Base-by-base conservation (phyloP, 2,888 invertebrate genomes). In the Bugula neritina region DNA sequence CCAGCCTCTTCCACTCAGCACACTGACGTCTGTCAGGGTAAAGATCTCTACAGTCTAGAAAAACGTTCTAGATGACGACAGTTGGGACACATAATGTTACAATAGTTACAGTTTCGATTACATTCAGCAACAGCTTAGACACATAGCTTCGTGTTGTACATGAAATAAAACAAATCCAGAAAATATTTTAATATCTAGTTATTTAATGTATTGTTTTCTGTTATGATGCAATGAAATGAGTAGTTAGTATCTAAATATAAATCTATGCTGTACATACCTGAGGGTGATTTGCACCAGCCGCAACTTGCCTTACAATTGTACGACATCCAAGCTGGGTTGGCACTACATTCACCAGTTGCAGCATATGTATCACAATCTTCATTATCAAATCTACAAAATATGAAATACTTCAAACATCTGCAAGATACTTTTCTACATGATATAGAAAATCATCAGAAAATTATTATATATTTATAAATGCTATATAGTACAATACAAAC, bases 271-370 rank as follows among this genome's bases (percentile, higher is more conserved):
- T 10, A 63, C 63, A 13, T 27, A 63, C 63, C 21, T 23, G 63
- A 31, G 17, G 31, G 10, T 3, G 27, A 13, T 1, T 31, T 58
- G 35, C 78, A 77, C 13, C 57, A 52, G 0, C 73, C 70, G 69
- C 81, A 81, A 0, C 79, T 76, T 71, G 75, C 75, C 34, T 77
- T 75, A 73, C 81, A 81, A 75, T 79, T 78, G 21, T 77, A 74
- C 27, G 77, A 75, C 81, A 81, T 81, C 78, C 79, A 80, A 0
- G 72, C 73, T 1, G 80, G 79, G 74, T 80, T 80, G 1, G 72
- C 69, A 1, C 55, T 69, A 75, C 81, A 81, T 71, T 81, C 80
- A 0, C 79, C 80, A 1, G 74, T 74, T 54, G 74, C 69, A 0
- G 75, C 75, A 80, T 81, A 81, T 3, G 74, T 74, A 29, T 77